Evolutionary conservation across 2,113 vertebrate genomes (phyloP).

Genomic region (Callorhinus ursinus): DNA sequence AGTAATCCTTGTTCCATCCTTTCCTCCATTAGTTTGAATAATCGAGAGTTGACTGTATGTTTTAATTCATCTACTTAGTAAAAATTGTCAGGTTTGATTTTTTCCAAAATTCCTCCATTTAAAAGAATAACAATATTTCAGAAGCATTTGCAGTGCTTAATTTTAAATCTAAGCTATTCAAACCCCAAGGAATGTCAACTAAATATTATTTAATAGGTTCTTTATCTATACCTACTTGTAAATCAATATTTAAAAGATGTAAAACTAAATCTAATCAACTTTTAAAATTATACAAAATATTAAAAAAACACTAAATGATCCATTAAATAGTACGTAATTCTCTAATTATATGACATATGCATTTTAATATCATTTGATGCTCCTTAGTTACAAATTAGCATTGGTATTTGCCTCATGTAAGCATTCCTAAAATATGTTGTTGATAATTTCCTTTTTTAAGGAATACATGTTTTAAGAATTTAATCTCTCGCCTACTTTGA

Average conservation of each 20-base stretch:
- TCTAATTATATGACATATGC: not conserved
- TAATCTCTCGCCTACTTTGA: conserved; percentile 14
- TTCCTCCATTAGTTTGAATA: conserved; percentile 69
- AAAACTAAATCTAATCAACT: conserved; percentile 49
- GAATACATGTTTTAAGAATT: conserved; percentile 43
- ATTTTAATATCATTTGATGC: conserved; percentile 44
- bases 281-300: conserved; percentile 31
- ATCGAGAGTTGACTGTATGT: conserved; percentile 80
- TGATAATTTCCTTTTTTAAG: conserved; percentile 28
- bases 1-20: conserved; percentile 70
- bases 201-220: conserved; percentile 28
- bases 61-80: conserved; percentile 43
- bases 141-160: conserved; percentile 43
- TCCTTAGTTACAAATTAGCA: conserved; percentile 41
- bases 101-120: conserved; percentile 45
- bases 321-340: conserved; percentile 27
- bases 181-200: conserved; percentile 27
- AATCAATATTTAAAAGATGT: conserved; percentile 36
- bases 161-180: conserved; percentile 63
- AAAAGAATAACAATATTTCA: conserved; percentile 48
- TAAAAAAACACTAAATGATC: conserved; percentile 37
- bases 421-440: conserved; percentile 22
- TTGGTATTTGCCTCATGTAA: conserved; percentile 8
- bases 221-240: not conserved
- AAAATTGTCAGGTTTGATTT: not conserved